A percentile compares a stretch with the other conserved stretches of the same genome.
phyloP scores from a whole-genome alignment of 2,113 vertebrate genomes.

The Panthera uncia region DNA sequence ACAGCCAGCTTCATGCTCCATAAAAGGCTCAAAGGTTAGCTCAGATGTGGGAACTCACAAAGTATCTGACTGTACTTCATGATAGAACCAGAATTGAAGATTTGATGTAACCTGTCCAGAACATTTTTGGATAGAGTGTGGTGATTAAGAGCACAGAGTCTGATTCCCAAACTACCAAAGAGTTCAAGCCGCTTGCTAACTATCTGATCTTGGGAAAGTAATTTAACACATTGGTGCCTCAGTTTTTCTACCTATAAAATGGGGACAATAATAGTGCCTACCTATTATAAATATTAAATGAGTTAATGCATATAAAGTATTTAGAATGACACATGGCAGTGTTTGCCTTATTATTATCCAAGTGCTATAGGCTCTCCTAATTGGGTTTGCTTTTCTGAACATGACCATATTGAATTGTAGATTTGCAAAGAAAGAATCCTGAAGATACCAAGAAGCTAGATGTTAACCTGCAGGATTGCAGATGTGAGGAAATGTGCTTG shows the following conservation, averaged over 20 bases:
- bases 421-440: background rate
- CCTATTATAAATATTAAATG: background rate
- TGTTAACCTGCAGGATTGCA: background rate
- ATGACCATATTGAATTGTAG: background rate
- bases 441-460: background rate
- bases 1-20: background rate
- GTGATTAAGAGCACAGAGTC: background rate
- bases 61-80: background rate
- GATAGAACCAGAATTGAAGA: background rate
- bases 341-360: background rate
- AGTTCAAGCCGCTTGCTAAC: background rate
- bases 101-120: slow-evolving; percentile 1
- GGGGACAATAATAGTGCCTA: background rate
- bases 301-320: background rate
- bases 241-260: background rate
- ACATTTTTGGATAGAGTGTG: background rate
- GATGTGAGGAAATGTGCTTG: background rate
- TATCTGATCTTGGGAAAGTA: background rate
- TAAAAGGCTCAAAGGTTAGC: background rate
- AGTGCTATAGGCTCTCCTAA: background rate
- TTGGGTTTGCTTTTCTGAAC: background rate
- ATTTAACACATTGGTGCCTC: background rate
- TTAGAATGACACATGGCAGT: background rate
- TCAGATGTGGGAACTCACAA: background rate
- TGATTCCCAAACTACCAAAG: background rate